Evolutionary conservation across 2,888 invertebrate species (phyloP), one percentile per base, ranked within the genome.

Genomic region (Yponomeuta evonymella): DNA sequence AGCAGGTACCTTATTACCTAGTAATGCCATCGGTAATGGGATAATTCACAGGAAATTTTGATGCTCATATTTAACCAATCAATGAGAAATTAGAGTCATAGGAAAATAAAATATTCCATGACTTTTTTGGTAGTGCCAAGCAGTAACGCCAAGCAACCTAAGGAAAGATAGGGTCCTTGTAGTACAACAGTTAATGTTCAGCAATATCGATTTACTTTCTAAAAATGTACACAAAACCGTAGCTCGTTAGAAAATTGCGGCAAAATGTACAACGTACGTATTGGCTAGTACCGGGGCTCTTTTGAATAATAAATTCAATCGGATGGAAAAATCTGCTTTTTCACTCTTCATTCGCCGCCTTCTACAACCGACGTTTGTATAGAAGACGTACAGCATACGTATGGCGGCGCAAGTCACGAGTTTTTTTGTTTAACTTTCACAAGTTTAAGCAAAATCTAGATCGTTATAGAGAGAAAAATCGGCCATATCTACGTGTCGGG

Each of bases 291-390:
- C 8, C 43, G 29, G 8, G 36, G 43, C 43, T 36, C 15, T 67
- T 67, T 43, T 67, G 43, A 43, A 36, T 67, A 67, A 67, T 67
- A 23, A 67, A 67, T 48, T 33, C 67, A 67, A 67, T 30, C 67
- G n/a, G 23, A 67, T 67, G 67, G 67, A 36, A 67, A 48, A 67
- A 43, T 67, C 67, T 67, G 48, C 48, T 36, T n/a, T 23, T 5
- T n/a, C 67, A 36, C 43, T n/a, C 48, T 29, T 65, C 65, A 65
- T 65, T 30, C 51, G 51, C 51, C 51, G 51, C 51, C 51, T 58
- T 15, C 51, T 58, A 58, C 15, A 15, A 15, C 51, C 51, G 51
- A 64, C 64, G 12, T 23, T 64, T 30, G 64, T 30, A 64, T 6
- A 30, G 11, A 29, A 9, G 29, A 64, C 30, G 11, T 15, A 58